Evolutionary conservation across 2,888 invertebrate genomes (phyloP), one percentile per base, ranked within the genome.

Genomic region (Athetis lepigone): DNA sequence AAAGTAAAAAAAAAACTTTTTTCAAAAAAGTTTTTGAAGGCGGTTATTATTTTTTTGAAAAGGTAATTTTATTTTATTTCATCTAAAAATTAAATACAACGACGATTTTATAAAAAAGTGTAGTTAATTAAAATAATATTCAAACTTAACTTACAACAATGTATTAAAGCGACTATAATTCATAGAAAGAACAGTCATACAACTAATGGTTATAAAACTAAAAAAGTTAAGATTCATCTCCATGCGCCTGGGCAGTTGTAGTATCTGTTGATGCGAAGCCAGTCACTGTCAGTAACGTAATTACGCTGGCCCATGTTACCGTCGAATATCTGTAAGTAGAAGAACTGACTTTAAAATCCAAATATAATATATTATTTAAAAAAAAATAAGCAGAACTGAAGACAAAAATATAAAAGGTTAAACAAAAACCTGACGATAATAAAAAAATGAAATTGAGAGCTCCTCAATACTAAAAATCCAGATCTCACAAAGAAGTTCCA

Each of bases 241-340:
- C 93, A 94, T 2, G 94, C 93, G 2, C 91, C 92, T n/a, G 89
- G 88, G 80, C 95, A 95, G 65, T 90, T 76, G 87, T 95, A 95
- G 77, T 95, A 94, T 19, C 95, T 85, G 83, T 94, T 95, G 75
- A 95, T 87, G 19, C 95, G 92, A 0, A 92, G 83, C 90, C 94
- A 92, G 74, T 95, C 95, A 70, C 88, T 91, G 3, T 94, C 93
- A 0, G 95, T 95, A 81, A 95, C 87, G 77, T 86, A 93, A 1
- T 71, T 77, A 1, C 95, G 91, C 75, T 95, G 95, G 0, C 95
- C 95, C 91, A 95, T 95, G 0, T 62, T 74, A 0, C 92, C 92
- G 39, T 91, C 90, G 69, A 88, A 87, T 63, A 92, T 91, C 95
- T 95, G 85, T 13, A 42, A 9, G 2, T 51, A 23, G 4, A 55